These are phyloP conservation scores for Dynastes tityus DNA, from an alignment of 2,888 invertebrate species.

Conservation along the genomic window DNA sequence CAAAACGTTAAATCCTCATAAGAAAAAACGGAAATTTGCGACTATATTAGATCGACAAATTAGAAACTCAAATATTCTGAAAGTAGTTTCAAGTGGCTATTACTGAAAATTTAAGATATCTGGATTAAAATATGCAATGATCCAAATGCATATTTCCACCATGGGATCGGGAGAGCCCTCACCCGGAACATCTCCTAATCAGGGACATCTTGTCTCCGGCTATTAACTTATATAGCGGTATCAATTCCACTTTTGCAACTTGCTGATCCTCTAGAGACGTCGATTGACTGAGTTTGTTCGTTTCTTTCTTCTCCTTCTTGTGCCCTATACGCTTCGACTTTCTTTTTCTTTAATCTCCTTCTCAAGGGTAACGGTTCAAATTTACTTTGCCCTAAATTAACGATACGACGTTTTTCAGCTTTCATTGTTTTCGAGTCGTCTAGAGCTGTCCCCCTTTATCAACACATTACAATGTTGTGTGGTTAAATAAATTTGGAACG, in stretches of 20 bases:
- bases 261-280: constrained; percentile 60
- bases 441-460: neutral
- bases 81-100: constrained; percentile 43
- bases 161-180: constrained; percentile 54
- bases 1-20: no score
- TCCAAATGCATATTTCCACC: constrained; percentile 55
- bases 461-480: neutral
- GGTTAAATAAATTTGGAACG: neutral
- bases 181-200: constrained; percentile 64
- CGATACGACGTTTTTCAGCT: constrained; percentile 32
- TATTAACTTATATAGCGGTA: constrained; percentile 71
- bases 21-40: neutral
- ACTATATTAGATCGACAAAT: constrained; percentile 40
- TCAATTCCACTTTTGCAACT: constrained; percentile 66
- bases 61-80: constrained; percentile 32
- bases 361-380: constrained; percentile 42
- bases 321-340: constrained; percentile 54
- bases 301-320: constrained; percentile 53
- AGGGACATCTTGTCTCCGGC: constrained; percentile 70
- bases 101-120: constrained; percentile 49
- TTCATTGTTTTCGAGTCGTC: constrained; percentile 21
- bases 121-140: constrained; percentile 53
- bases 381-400: constrained; percentile 50
- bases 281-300: constrained; percentile 50
- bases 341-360: constrained; percentile 39